These are phyloP conservation scores for Myiozetetes cayanensis DNA, from an alignment of 2,113 vertebrate genomes.

Conservation along the genomic window DNA sequence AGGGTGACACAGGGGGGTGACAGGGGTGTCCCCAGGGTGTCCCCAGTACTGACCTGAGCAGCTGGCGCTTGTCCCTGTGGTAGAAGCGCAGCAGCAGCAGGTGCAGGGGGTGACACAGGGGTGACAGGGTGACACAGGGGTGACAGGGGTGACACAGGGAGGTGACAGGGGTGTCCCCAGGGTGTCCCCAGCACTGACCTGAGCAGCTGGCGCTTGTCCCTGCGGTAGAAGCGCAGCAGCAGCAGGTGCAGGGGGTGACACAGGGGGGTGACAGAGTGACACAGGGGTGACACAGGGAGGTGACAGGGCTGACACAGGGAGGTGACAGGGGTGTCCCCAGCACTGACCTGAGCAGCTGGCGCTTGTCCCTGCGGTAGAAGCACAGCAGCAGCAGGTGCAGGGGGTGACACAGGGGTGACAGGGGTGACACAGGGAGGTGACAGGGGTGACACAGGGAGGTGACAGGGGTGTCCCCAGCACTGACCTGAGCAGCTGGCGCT, in stretches of 20 bases:
- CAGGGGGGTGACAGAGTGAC: not conserved
- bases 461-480: not conserved
- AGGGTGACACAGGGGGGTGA: too few relatives aligned
- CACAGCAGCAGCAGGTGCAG: not conserved
- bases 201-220: not conserved
- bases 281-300: too few relatives aligned
- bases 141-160: too few relatives aligned
- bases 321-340: not conserved
- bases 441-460: too few relatives aligned
- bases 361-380: not conserved
- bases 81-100: too few relatives aligned
- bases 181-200: not conserved
- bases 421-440: not conserved
- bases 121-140: too few relatives aligned
- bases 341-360: not conserved
- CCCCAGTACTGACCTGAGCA: too few relatives aligned
- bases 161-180: too few relatives aligned
- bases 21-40: too few relatives aligned
- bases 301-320: too few relatives aligned
- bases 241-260: conserved; percentile 57
- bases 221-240: not conserved
- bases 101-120: too few relatives aligned
- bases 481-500: not conserved
- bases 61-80: too few relatives aligned
- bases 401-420: conserved; percentile 33